Percentiles rank a stretch among this genome's conserved stretches.
Conservation (phyloP, 1,140 invertebrate genomes). For the Procambarus clarkii region DNA sequence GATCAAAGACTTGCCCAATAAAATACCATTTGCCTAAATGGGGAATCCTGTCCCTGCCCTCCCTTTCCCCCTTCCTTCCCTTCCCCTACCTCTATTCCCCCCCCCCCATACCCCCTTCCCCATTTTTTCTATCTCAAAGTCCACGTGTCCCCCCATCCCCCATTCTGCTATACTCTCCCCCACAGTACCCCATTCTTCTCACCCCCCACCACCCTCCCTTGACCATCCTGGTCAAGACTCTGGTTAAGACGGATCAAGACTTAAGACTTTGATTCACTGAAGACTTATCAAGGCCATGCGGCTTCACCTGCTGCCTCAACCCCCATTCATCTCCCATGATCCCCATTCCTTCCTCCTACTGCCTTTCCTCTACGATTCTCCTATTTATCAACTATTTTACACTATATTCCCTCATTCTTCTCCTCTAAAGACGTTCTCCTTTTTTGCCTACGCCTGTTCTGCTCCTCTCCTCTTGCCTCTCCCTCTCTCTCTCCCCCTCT, state of each 20-base stretch:
- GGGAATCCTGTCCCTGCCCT: not conserved
- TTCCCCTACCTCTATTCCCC: not conserved
- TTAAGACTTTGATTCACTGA: too few relatives aligned
- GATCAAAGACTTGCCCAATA: slow-evolving; percentile 27
- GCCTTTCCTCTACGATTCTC: not conserved
- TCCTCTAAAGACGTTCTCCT: too few relatives aligned
- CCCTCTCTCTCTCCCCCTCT: not conserved
- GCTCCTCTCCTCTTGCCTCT: not conserved
- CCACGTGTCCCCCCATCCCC: not conserved
- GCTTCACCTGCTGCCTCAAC: not conserved
- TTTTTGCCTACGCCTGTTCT: too few relatives aligned
- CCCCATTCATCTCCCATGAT: not conserved
- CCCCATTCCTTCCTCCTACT: not conserved
- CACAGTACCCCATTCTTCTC: not conserved
- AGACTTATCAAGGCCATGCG: too few relatives aligned
- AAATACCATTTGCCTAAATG: slow-evolving; percentile 31
- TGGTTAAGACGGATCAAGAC: too few relatives aligned
- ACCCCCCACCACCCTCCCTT: too few relatives aligned
- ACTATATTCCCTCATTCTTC: too few relatives aligned
- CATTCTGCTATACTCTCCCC: not conserved
- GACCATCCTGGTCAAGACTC: too few relatives aligned
- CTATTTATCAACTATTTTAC: too few relatives aligned
- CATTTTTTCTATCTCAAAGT: too few relatives aligned
- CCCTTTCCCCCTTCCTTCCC: not conserved
- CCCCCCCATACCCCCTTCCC: not conserved